These are phyloP conservation scores for Synergus laeviventris DNA, from an alignment of 2,888 invertebrate species.

Conservation along the genomic window DNA sequence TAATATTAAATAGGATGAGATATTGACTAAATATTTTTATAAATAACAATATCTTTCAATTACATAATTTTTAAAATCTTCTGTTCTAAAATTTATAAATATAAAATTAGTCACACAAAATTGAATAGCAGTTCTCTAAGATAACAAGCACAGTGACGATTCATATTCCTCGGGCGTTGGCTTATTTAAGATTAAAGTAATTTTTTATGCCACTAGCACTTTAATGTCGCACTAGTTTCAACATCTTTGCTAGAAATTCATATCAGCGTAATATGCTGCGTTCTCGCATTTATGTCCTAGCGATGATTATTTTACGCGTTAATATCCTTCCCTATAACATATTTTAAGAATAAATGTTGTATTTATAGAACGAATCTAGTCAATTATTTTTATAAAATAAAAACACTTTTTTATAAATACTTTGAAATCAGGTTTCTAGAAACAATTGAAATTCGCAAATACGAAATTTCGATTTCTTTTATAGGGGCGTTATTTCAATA, in stretches of 20 bases:
- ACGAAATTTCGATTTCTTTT: background rate
- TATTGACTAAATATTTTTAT: background rate
- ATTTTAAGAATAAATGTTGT: background rate
- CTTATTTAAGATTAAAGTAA: background rate
- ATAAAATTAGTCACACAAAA: background rate
- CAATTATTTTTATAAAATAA: background rate
- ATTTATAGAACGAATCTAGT: background rate
- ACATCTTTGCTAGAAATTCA: background rate
- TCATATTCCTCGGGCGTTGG: background rate
- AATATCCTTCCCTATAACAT: background rate
- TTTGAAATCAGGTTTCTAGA: background rate
- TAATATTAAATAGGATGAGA: background rate
- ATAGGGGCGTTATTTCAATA: fast-evolving
- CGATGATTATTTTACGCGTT: background rate
- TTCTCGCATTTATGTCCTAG: background rate
- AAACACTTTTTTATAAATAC: background rate
- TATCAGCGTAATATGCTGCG: background rate
- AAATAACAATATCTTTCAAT: background rate
- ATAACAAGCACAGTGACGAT: background rate
- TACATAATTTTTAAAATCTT: background rate
- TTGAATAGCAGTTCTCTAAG: background rate
- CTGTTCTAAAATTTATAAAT: background rate
- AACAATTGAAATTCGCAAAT: background rate
- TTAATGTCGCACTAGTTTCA: background rate
- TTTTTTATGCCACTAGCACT: background rate